Evolutionary conservation across 1,140 invertebrate genomes (phyloP).

Genomic region (Psix sp.): DNA sequence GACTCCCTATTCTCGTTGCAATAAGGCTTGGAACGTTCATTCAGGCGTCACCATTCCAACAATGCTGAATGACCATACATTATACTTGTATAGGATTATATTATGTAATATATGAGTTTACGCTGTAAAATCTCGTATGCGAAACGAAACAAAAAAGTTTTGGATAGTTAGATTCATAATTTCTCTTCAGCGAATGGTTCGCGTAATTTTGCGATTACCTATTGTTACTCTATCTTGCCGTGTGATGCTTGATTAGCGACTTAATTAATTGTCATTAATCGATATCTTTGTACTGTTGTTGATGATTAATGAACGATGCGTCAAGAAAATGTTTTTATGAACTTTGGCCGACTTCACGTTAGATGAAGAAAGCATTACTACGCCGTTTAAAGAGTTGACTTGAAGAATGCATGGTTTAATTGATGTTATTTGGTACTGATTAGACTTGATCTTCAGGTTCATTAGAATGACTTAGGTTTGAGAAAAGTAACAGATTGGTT

Average conservation of each 20-base stretch:
- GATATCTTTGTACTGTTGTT: conserved; percentile 39
- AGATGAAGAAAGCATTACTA: conserved; percentile 16
- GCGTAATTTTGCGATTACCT: conserved; percentile 19
- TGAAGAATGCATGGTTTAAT: too few species aligned
- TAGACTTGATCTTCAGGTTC: too few species aligned
- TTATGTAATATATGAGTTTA: conserved; percentile 27
- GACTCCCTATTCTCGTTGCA: conserved; percentile 26
- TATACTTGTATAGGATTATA: conserved; percentile 9
- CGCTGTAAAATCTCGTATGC: conserved; percentile 22
- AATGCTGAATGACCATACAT: conserved; percentile 46
- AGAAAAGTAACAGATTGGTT: too few species aligned
- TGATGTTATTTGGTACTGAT: too few species aligned
- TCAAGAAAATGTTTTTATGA: conserved; percentile 24
- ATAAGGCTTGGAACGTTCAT: conserved; percentile 29
- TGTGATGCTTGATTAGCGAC: conserved; percentile 30
- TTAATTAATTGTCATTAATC: conserved; percentile 56
- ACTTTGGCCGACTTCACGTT: conserved; percentile 20
- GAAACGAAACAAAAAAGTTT: too few species aligned
- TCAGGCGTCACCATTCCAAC: conserved; percentile 37
- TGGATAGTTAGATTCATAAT: too few species aligned
- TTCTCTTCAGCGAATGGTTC: too few species aligned
- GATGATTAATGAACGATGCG: conserved; percentile 39
- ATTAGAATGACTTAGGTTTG: too few species aligned
- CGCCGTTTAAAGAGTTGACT: conserved; percentile 8
- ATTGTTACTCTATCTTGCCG: conserved; percentile 36